Percentiles rank a stretch among this genome's conserved stretches.
phyloP scores from a whole-genome alignment of 2,113 vertebrate genomes.

The Cyprinus carpio region DNA sequence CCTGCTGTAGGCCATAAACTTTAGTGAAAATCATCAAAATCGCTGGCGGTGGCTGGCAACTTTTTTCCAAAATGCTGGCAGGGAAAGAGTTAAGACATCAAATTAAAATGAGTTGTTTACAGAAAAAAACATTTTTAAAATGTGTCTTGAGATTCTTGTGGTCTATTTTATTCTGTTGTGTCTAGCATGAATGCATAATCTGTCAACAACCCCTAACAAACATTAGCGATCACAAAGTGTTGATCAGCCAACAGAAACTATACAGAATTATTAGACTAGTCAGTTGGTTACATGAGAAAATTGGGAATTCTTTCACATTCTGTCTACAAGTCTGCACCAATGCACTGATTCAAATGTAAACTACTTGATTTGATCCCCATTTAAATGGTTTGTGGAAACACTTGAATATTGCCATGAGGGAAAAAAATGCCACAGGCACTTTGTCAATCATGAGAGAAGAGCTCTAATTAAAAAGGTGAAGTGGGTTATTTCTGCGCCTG shows the following conservation, averaged over 20 bases:
- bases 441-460: background rate
- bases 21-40: too few relatives aligned
- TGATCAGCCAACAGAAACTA: background rate
- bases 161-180: background rate
- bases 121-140: background rate
- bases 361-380: background rate
- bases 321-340: background rate
- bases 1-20: too few relatives aligned
- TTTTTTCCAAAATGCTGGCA: too few relatives aligned
- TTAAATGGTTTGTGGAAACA: slow-evolving; percentile 1
- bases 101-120: background rate
- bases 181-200: background rate
- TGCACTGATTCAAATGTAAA: background rate
- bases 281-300: background rate
- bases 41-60: too few relatives aligned
- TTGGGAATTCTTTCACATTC: background rate
- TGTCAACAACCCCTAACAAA: background rate
- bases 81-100: too few relatives aligned
- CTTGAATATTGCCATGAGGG: background rate
- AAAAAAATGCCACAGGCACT: background rate
- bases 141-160: background rate
- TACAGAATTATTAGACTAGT: background rate
- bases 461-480: background rate
- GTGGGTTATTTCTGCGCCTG: background rate
- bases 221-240: background rate